A percentile compares a stretch with the other conserved stretches of the same genome.
phyloP scores from a whole-genome alignment of 2,113 vertebrate species.

The Heterochromis multidens region DNA sequence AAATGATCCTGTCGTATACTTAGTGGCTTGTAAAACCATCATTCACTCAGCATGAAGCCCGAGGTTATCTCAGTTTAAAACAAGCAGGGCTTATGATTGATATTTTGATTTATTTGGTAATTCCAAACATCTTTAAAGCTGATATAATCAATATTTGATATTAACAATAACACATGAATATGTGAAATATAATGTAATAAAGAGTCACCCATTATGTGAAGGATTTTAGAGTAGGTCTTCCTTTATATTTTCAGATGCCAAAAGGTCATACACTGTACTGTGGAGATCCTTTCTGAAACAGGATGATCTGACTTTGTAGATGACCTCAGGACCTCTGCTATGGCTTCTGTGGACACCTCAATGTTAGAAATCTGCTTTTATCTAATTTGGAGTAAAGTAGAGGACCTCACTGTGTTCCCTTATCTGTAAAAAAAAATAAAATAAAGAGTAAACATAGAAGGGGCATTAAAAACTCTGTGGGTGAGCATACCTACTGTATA shows the following conservation, averaged over 20 bases:
- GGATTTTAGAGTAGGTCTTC: neutral
- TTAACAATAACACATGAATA: neutral
- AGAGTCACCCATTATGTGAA: neutral
- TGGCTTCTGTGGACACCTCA: neutral
- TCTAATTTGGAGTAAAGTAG: neutral
- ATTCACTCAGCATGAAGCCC: neutral
- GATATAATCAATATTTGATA: neutral
- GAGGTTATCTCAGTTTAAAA: neutral
- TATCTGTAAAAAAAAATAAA: rapidly evolving
- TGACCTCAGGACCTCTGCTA: neutral
- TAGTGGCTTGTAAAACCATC: neutral
- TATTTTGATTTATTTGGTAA: neutral
- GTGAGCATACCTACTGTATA: neutral
- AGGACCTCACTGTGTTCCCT: neutral
- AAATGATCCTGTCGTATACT: neutral
- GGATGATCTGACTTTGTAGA: neutral
- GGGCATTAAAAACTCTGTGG: neutral
- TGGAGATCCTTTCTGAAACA: neutral
- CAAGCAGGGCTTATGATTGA: neutral
- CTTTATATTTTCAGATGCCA: too few species aligned
- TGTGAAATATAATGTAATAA: neutral
- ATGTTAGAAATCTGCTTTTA: neutral
- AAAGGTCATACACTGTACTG: neutral
- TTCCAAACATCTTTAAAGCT: neutral
- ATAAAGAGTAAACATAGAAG: rapidly evolving